Conservation (phyloP, 53 echinoderm and acorn worm genomes). For the Pentamera pediparva region DNA sequence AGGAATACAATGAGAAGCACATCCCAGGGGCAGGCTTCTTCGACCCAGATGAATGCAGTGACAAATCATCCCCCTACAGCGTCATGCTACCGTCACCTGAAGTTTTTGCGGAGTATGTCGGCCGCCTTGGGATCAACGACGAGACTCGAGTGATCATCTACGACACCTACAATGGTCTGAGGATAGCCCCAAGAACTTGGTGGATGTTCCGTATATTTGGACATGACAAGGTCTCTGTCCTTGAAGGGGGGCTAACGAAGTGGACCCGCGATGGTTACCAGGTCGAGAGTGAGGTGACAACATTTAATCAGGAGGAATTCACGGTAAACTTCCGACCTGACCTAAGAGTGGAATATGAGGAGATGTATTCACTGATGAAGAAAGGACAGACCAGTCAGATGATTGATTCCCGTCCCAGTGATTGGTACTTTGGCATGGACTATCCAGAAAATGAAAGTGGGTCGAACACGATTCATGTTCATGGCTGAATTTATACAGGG, state of each 20-base stretch:
- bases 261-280: slow-evolving; percentile 65
- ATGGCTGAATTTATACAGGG: too few species aligned
- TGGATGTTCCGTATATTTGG: slow-evolving; percentile 93
- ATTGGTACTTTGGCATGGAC: slow-evolving; percentile 55
- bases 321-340: background rate
- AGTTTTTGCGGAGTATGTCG: slow-evolving; percentile 61
- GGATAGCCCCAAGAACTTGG: slow-evolving; percentile 71
- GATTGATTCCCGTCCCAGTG: slow-evolving; percentile 59
- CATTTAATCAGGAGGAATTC: slow-evolving; percentile 5
- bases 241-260: slow-evolving; percentile 72
- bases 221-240: slow-evolving; percentile 67
- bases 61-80: slow-evolving; percentile 36
- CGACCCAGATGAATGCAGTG: slow-evolving; percentile 45
- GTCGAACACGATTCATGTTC: background rate
- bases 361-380: slow-evolving; percentile 1
- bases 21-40: slow-evolving; percentile 67
- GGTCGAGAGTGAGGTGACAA: slow-evolving; percentile 13
- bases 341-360: slow-evolving; percentile 17
- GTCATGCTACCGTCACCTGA: slow-evolving; percentile 63
- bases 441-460: slow-evolving; percentile 25
- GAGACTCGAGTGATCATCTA: slow-evolving; percentile 82
- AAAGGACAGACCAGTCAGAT: slow-evolving; percentile 34
- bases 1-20: slow-evolving; percentile 62
- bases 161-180: slow-evolving; percentile 64
- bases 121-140: slow-evolving; percentile 65